Evolutionary conservation across 1,140 invertebrate species (phyloP).

Genomic region (Physella acuta): DNA sequence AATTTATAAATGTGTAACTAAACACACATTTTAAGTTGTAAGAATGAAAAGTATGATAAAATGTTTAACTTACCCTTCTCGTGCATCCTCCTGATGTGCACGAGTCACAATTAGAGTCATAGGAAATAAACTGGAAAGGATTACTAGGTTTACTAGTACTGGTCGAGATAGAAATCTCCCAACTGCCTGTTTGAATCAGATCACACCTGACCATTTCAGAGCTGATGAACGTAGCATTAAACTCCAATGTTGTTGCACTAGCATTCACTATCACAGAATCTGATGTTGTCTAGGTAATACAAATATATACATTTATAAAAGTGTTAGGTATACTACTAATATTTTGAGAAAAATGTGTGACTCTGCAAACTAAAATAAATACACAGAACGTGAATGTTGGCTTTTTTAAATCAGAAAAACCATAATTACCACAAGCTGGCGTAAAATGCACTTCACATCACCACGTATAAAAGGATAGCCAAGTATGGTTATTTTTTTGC

Average conservation of each 20-base stretch:
- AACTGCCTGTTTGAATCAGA: constrained; percentile 8
- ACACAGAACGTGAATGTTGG: too few relatives aligned
- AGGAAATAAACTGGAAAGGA: constrained; percentile 23
- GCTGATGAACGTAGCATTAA: constrained; percentile 26
- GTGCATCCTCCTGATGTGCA: constrained; percentile 30
- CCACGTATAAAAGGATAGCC: constrained; percentile 28
- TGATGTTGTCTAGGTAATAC: constrained; percentile 18
- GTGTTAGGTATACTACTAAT: too few relatives aligned
- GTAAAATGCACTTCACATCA: constrained; percentile 31
- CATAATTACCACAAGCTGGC: constrained; percentile 31
- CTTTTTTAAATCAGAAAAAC: too few relatives aligned
- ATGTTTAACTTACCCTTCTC: too few relatives aligned
- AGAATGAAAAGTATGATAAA: too few relatives aligned
- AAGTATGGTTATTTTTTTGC: constrained; percentile 22
- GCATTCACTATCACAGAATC: not conserved
- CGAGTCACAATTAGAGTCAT: constrained; percentile 34
- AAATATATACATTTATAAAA: too few relatives aligned
- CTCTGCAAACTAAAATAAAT: too few relatives aligned
- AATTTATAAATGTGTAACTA: too few relatives aligned
- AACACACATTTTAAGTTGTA: too few relatives aligned
- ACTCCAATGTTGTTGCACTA: not conserved
- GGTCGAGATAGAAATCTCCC: constrained; percentile 37
- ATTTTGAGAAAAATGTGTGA: too few relatives aligned
- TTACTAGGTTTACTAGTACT: constrained; percentile 23
- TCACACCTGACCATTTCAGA: constrained; percentile 24